Evolutionary conservation across 2,113 vertebrate species (phyloP), one percentile per base, ranked within the genome.

Genomic region (Oplegnathus fasciatus): DNA sequence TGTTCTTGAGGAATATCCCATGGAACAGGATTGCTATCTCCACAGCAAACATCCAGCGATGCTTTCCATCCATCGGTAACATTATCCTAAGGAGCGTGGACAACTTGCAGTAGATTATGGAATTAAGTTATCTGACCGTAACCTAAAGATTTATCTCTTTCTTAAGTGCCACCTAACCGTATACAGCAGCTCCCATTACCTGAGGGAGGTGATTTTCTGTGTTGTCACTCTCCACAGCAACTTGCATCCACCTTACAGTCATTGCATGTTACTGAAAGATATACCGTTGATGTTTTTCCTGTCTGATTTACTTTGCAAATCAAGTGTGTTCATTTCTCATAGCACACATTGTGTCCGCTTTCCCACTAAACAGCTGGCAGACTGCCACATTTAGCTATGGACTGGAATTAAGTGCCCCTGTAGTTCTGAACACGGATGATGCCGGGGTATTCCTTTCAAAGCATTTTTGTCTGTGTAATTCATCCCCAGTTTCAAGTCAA

Each of bases 291-390:
- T 80, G 2, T 37, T 44, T 9, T 14, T 61, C n/a, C 15, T 52
- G 11, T 22, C 17, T 75, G 4, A 87, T 92, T 90, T 92, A 15
- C 78, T 67, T 82, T 89, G 89, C 85, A 90, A 92, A 92, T 87
- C 7, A 76, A 58, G 14, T 1, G 10, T 2, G 15, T 1, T 18
- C 1, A 1, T 2, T 3, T 50, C 9, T 10, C 57, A 42, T 4
- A 2, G 22, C 42, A 30, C 15, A 20, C 24, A 6, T n/a, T 1
- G 13, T 55, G 7, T 24, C 18, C 8, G 13, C 5, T 1, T 9
- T 42, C 2, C 4, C 1, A 22, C 5, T 44, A 57, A 71, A 64
- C 26, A 77, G 18, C 6, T 54, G 54, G 6, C 52, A 42, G 28
- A 26, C 9, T 24, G 52, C 30, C 48, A 58, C n/a, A 15, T 30